Evolutionary conservation across 2,888 invertebrate genomes (phyloP), one percentile per base, ranked within the genome.

Genomic region (Hofmannophila pseudospretella): DNA sequence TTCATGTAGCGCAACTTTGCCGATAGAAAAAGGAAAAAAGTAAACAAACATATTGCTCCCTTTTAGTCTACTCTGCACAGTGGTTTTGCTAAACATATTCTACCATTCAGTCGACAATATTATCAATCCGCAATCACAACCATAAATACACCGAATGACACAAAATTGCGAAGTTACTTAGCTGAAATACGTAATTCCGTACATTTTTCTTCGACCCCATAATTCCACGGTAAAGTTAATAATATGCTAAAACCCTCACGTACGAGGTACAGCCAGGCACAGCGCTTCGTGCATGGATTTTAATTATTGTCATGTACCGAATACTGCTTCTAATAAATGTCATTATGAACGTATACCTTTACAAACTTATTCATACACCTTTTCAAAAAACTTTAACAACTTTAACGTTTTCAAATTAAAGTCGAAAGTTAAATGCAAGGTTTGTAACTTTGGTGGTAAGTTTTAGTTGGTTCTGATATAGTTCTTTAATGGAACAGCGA

Each of bases 281-380:
- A 58, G 56, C 45, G 54, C 58, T 85, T 85, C 85, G 85, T 85
- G 85, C 84, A 85, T 85, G 72, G 76, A 71, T 85, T 85, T 85
- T 85, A 85, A 85, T 85, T 85, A 85, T 84, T 81, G 68, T 81
- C 84, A 84, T 85, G 84, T 85, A 84, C 80, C 74, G 70, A 79
- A 84, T 82, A 81, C 80, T 79, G 63, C 74, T 77, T 69, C 80
- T 85, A 85, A 85, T 85, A 85, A 85, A 85, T 84, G 85, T 82
- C 84, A 85, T 84, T 84, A 84, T 77, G 78, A 82, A 72, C 69
- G 73, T 73, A 63, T 64, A 67, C 58, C 56, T 46, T 49, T 45
- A 50, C 77, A 52, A 77, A 57, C 7, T 38, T 60, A 58, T 20
- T 8, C 0, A 10, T 41, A 4, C 34, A 27, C 3, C 11, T 23